phyloP scores from a whole-genome alignment of 2,113 vertebrate genomes.

The Oncorhynchus masou region DNA sequence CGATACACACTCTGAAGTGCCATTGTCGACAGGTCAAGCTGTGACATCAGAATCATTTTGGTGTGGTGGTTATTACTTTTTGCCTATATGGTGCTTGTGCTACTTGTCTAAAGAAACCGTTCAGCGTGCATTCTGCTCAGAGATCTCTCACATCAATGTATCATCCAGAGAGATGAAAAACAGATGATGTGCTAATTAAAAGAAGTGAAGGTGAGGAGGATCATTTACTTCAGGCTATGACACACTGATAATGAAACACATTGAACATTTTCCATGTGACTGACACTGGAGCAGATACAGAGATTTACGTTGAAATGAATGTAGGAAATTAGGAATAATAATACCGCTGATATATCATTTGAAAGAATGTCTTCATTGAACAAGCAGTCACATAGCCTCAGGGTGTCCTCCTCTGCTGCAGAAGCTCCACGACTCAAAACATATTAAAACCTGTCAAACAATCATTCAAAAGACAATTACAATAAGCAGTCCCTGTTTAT shows the following conservation, averaged over 20 bases:
- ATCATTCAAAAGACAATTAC: too few species aligned
- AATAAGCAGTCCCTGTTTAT: too few species aligned
- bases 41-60: neutral
- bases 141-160: neutral
- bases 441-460: too few species aligned
- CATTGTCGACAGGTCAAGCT: neutral
- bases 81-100: neutral
- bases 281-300: slow-evolving; percentile 58
- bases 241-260: slow-evolving; percentile 59
- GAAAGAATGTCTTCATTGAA: too few species aligned
- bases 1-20: too few species aligned
- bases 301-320: slow-evolving; percentile 15
- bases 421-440: too few species aligned
- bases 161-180: slow-evolving; percentile 19
- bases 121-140: neutral
- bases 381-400: too few species aligned
- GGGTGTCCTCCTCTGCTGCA: too few species aligned
- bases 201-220: slow-evolving; percentile 25
- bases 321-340: too few species aligned
- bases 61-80: neutral
- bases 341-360: too few species aligned
- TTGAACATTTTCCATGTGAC: slow-evolving; percentile 26
- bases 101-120: neutral
- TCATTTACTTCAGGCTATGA: slow-evolving; percentile 28
- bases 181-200: slow-evolving; percentile 21